Base-by-base conservation (phyloP, 2,888 invertebrate species). In the Cataglyphis cursor region DNA sequence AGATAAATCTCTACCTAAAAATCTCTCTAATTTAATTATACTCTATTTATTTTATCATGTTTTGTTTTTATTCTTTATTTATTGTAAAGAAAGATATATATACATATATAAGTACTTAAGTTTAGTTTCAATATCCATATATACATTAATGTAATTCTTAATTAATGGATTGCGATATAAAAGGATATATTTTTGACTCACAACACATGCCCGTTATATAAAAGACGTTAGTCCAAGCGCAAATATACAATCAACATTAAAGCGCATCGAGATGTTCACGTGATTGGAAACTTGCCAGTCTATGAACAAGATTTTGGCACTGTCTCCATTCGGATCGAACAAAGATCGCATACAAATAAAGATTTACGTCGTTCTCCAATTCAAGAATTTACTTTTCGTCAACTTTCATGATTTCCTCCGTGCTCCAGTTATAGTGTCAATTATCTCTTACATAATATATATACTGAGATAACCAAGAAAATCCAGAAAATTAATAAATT, bases 201-300 rank as follows among this genome's bases (percentile, higher is more conserved):
- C 54, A 76, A 76, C 48, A 73, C n/a, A 44, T 28, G 51, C 6
- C n/a, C 24, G 38, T 18, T 44, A 38, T 65, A 28, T n/a, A 68
- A 38, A 68, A 75, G 66, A 38, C 66, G 21, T 65, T 65, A 62
- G 38, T 28, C 38, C 54, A 68, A 68, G 28, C 76, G 54, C 51
- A 76, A 76, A 76, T 38, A 76, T 68, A 76, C 76, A 54, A 41
- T 54, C 68, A 41, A 76, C 38, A 38, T 76, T 76, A 54, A 76
- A 76, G 41, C 35, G 54, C 68, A 54, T 76, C 28, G 76, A 76
- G 38, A 66, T 66, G 38, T 24, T 65, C 66, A 66, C 54, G 66
- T 66, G 75, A 76, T 76, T 76, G 76, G 76, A 76, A 54, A 24
- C 68, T 68, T 68, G 76, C 76, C 68, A 76, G 76, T 44, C 28